A percentile compares a stretch with the other conserved stretches of the same genome.
These are phyloP conservation scores for Remorina albescens DNA, from an alignment of 2,797 vertebrate genomes.

Conservation along the genomic window DNA sequence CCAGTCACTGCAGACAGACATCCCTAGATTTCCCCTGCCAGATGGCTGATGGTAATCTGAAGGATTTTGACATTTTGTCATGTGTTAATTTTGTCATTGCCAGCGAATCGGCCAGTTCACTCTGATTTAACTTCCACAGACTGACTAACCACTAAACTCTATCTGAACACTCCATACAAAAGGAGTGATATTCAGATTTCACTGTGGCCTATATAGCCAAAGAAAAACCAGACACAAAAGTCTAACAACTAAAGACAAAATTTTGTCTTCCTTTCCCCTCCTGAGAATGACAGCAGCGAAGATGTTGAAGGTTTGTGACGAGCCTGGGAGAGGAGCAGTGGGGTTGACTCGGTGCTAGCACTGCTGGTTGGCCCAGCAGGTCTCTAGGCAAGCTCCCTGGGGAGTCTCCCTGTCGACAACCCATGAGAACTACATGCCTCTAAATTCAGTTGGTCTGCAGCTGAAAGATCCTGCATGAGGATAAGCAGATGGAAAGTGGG, in stretches of 20 bases:
- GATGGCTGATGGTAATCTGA: conserved; percentile 45
- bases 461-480: conserved; percentile 9
- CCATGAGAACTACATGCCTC: conserved; percentile 21
- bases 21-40: conserved; percentile 35
- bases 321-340: conserved; percentile 45
- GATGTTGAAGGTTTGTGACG: conserved; percentile 34
- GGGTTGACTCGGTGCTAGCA: conserved; percentile 5
- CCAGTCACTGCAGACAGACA: conserved; percentile 30
- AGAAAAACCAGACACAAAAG: background rate
- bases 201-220: background rate
- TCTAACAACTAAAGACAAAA: background rate
- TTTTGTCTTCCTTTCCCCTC: background rate
- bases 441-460: conserved; percentile 4
- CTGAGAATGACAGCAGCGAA: background rate
- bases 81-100: conserved; percentile 33
- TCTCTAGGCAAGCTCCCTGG: conserved; percentile 34
- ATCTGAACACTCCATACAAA: background rate
- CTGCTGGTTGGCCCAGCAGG: conserved; percentile 19
- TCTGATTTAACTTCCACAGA: conserved; percentile 1
- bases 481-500: background rate
- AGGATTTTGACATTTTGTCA: conserved; percentile 20
- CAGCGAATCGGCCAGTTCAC: conserved; percentile 22
- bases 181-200: background rate
- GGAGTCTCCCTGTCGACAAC: conserved; percentile 14
- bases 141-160: background rate